Conservation (phyloP, 2,888 invertebrate species). For the Nebria brevicollis region DNA sequence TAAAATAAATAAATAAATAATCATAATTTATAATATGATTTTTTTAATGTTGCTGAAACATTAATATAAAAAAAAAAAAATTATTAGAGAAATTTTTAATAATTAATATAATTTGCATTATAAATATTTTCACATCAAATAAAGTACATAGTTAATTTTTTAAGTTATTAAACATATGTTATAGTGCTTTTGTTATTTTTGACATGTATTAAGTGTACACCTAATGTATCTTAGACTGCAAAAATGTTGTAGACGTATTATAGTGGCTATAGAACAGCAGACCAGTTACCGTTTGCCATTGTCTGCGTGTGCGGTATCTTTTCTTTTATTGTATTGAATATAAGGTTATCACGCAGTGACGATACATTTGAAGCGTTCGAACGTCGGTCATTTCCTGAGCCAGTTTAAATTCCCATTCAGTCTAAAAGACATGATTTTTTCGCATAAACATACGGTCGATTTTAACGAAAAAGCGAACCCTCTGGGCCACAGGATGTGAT, state of each 20-base stretch:
- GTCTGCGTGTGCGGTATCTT: background rate
- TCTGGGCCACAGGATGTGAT: slow-evolving; percentile 51
- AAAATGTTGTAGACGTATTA: background rate
- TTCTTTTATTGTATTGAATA: slow-evolving; percentile 27
- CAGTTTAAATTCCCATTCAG: background rate
- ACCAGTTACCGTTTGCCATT: background rate
- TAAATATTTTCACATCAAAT: too few species aligned
- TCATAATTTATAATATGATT: too few species aligned
- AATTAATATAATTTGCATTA: too few species aligned
- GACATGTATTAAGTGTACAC: background rate
- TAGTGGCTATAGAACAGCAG: background rate
- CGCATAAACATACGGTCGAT: background rate
- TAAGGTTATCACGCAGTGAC: slow-evolving; percentile 14
- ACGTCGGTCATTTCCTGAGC: background rate
- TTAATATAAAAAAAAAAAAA: too few species aligned
- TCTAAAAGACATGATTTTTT: background rate
- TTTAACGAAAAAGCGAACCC: background rate
- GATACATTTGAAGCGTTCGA: background rate
- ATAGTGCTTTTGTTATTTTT: background rate
- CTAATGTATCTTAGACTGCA: background rate
- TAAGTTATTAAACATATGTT: background rate
- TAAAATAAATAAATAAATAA: too few species aligned
- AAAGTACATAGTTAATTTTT: too few species aligned
- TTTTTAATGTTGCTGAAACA: too few species aligned
- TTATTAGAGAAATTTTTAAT: too few species aligned